Conservation (phyloP, 2,797 vertebrate species). For the Hyperoplus lanceolatus region DNA sequence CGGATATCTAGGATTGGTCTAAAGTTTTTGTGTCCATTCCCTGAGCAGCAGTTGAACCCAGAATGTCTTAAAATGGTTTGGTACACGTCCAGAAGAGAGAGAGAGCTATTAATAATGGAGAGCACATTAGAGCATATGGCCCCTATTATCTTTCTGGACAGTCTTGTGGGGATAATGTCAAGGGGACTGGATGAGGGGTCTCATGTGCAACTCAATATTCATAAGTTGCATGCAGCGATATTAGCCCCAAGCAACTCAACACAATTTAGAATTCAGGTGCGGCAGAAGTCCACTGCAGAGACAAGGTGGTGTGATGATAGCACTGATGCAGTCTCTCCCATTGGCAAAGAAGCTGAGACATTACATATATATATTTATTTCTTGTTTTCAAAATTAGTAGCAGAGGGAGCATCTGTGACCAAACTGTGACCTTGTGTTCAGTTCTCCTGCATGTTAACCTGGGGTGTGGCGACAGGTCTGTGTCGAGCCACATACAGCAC, state of each 20-base stretch:
- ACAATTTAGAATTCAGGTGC: conserved; percentile 48
- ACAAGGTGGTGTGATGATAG: conserved; percentile 7
- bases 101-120: conserved; percentile 54
- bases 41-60: conserved; percentile 45
- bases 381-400: neutral
- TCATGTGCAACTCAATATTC: conserved; percentile 51
- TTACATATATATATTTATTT: neutral
- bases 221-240: conserved; percentile 37
- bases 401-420: neutral
- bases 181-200: conserved; percentile 45
- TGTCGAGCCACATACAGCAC: too few species aligned
- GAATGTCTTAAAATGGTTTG: conserved; percentile 48
- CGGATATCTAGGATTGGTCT: conserved; percentile 8
- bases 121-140: conserved; percentile 48
- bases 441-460: neutral
- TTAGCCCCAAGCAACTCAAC: conserved; percentile 40
- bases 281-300: conserved; percentile 19
- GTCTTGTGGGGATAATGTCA: conserved; percentile 59
- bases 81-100: conserved; percentile 45
- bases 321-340: neutral
- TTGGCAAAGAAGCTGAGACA: neutral
- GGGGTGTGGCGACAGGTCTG: neutral
- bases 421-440: neutral
- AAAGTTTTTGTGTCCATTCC: conserved; percentile 1
- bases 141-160: conserved; percentile 59